Evolutionary conservation across 2,797 vertebrate genomes (phyloP).

Genomic region (Bryconaethiops microstoma): DNA sequence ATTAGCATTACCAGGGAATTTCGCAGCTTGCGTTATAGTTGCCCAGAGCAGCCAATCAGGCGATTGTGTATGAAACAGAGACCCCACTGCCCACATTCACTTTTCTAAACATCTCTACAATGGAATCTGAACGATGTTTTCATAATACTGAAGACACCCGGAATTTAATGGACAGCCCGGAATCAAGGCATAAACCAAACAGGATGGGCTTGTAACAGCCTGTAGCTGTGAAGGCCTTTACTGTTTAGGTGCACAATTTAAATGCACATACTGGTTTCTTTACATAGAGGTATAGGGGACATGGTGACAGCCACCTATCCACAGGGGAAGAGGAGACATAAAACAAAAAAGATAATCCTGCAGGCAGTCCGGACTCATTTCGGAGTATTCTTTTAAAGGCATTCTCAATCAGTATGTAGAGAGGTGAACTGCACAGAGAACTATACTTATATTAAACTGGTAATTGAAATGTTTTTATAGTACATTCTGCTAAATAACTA

Average conservation of each 20-base stretch:
- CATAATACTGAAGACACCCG: background rate
- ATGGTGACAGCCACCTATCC: slow-evolving; percentile 14
- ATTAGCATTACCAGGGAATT: slow-evolving; percentile 23
- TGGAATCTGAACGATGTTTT: slow-evolving; percentile 18
- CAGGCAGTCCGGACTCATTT: background rate
- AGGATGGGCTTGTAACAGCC: slow-evolving; percentile 13
- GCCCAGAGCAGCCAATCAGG: background rate
- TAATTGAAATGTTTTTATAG: no score
- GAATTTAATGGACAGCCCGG: slow-evolving; percentile 1
- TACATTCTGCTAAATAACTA: background rate
- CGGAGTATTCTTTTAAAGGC: no score
- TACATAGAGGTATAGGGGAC: slow-evolving; percentile 40
- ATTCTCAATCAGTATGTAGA: no score
- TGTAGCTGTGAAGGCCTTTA: slow-evolving; percentile 24
- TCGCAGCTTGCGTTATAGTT: slow-evolving; percentile 13
- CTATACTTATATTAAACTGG: no score
- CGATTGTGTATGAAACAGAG: background rate
- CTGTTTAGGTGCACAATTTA: slow-evolving; percentile 24
- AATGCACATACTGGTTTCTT: slow-evolving; percentile 23
- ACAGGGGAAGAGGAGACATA: slow-evolving; percentile 2
- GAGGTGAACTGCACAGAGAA: background rate
- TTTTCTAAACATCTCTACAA: slow-evolving; percentile 1
- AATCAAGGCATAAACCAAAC: slow-evolving; percentile 9
- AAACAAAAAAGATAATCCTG: slow-evolving; percentile 5
- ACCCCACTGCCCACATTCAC: slow-evolving; percentile 11